phyloP scores from a whole-genome alignment of 2,888 invertebrate species.

The Synergus laeviventris region DNA sequence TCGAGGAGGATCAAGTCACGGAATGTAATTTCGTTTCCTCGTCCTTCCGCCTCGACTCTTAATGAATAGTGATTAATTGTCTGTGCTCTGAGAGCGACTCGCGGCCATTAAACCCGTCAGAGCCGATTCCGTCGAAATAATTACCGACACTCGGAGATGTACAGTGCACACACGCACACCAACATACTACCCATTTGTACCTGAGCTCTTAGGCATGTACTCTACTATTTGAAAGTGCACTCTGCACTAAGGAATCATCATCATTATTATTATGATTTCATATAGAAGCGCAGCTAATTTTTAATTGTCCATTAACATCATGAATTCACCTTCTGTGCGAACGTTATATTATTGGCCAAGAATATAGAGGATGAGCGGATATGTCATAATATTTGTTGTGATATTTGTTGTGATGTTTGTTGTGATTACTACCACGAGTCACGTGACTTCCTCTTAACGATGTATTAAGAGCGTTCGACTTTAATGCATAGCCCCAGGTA shows the following conservation, averaged over 20 bases:
- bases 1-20: constrained; percentile 45
- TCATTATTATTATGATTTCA: constrained; percentile 30
- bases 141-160: constrained; percentile 59
- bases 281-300: constrained; percentile 59
- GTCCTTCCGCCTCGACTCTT: constrained; percentile 62
- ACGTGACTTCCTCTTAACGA: constrained; percentile 56
- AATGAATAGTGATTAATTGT: constrained; percentile 69
- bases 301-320: constrained; percentile 55
- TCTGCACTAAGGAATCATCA: constrained; percentile 3
- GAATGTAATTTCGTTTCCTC: constrained; percentile 64
- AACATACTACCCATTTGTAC: constrained; percentile 23
- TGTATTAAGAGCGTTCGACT: constrained; percentile 56
- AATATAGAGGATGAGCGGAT: constrained; percentile 8
- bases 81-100: constrained; percentile 64
- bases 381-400: constrained; percentile 8
- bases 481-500: constrained; percentile 51
- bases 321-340: background rate
- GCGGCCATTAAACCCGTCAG: constrained; percentile 65
- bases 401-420: background rate
- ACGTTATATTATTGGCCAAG: constrained; percentile 25
- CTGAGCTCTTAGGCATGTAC: background rate
- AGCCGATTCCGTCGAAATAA: constrained; percentile 68
- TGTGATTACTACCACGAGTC: constrained; percentile 8
- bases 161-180: constrained; percentile 47
- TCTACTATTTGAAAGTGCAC: background rate